These are phyloP conservation scores for Stenoptilia bipunctidactyla DNA, from an alignment of 2,888 invertebrate species.

Conservation along the genomic window DNA sequence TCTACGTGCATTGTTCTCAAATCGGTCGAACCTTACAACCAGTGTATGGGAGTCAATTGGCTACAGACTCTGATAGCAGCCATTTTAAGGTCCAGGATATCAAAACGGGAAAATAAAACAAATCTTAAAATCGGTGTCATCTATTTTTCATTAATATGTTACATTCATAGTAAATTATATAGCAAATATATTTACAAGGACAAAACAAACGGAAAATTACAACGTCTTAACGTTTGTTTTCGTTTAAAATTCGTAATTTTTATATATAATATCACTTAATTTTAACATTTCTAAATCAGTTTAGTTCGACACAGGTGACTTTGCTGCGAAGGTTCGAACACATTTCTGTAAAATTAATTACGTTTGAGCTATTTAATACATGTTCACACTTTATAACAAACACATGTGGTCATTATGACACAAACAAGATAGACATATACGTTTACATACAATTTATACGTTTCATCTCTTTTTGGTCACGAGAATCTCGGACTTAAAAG, in stretches of 20 bases:
- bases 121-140: conserved; percentile 58
- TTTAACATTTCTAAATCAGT: conserved; percentile 54
- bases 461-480: neutral
- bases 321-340: conserved; percentile 34
- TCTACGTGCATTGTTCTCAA: too few relatives aligned
- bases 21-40: too few relatives aligned
- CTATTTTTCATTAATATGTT: conserved; percentile 70
- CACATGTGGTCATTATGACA: too few relatives aligned
- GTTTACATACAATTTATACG: too few relatives aligned
- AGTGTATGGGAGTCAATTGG: too few relatives aligned
- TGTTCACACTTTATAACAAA: too few relatives aligned
- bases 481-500: neutral
- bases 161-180: conserved; percentile 70
- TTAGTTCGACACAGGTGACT: conserved; percentile 43
- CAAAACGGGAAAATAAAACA: conserved; percentile 34
- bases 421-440: too few relatives aligned
- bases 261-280: conserved; percentile 68
- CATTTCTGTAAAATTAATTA: too few relatives aligned
- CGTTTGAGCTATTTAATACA: too few relatives aligned
- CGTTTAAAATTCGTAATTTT: conserved; percentile 71
- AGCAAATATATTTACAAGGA: conserved; percentile 71
- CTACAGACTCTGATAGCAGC: too few relatives aligned
- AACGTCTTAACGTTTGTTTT: conserved; percentile 54
- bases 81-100: too few relatives aligned
- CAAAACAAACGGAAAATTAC: conserved; percentile 61